Evolutionary conservation across 2,797 vertebrate species (phyloP).

Genomic region (Columba guinea): DNA sequence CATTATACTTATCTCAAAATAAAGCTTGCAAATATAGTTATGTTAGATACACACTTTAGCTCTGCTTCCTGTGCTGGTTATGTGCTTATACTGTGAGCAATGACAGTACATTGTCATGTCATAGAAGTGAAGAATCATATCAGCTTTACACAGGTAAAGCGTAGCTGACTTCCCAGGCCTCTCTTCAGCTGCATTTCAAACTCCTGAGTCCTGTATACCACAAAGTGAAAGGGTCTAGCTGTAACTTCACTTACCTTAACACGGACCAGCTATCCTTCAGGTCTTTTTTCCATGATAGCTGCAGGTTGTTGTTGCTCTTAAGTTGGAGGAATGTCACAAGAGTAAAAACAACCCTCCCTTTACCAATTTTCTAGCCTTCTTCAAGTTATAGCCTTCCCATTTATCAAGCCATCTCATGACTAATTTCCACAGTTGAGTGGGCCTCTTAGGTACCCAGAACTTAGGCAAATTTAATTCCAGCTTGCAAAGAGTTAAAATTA

Average conservation of each 20-base stretch:
- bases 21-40: neutral
- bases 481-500: neutral
- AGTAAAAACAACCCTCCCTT: neutral
- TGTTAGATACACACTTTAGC: neutral
- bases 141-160: neutral
- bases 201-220: neutral
- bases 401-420: neutral
- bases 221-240: neutral
- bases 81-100: neutral
- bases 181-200: neutral
- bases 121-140: neutral
- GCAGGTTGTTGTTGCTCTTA: neutral
- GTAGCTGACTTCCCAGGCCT: neutral
- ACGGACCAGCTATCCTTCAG: neutral
- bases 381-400: neutral
- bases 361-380: neutral
- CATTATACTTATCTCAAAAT: neutral
- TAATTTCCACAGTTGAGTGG: neutral
- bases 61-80: neutral
- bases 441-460: neutral
- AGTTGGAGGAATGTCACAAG: neutral
- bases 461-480: neutral
- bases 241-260: neutral
- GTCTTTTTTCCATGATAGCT: neutral
- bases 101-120: neutral